Conservation (phyloP, 1,140 invertebrate genomes). For the Leptoteleia sp. region DNA sequence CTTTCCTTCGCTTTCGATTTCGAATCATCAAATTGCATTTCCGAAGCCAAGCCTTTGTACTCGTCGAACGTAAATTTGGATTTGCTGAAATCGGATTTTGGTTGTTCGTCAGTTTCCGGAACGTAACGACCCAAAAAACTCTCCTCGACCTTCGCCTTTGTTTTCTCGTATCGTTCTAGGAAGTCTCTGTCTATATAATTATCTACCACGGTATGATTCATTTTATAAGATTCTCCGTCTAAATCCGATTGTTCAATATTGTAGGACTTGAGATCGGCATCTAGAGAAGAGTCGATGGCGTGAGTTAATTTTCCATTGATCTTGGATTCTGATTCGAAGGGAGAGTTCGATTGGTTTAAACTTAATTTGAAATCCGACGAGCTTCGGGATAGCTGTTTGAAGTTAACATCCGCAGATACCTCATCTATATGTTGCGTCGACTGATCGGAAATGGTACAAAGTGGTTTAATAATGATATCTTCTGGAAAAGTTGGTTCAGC, state of each 20-base stretch:
- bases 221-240: slow-evolving; percentile 35
- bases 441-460: background rate
- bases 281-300: background rate
- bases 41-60: slow-evolving; percentile 17
- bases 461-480: background rate
- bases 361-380: background rate
- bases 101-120: slow-evolving; percentile 4
- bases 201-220: slow-evolving; percentile 13
- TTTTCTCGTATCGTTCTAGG: slow-evolving; percentile 41
- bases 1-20: slow-evolving; percentile 14
- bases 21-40: slow-evolving; percentile 12
- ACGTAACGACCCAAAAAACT: slow-evolving; percentile 44
- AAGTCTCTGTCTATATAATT: slow-evolving; percentile 47
- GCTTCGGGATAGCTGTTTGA: background rate
- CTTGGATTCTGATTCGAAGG: background rate
- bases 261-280: background rate
- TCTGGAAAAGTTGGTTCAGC: background rate
- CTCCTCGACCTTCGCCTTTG: slow-evolving; percentile 42
- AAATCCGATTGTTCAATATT: slow-evolving; percentile 11
- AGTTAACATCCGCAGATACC: background rate
- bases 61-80: slow-evolving; percentile 24
- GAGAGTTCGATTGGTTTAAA: background rate
- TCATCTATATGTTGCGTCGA: background rate
- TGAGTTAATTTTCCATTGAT: slow-evolving; percentile 12
- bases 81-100: slow-evolving; percentile 19